Base-by-base conservation (phyloP, 2,888 invertebrate genomes). In the Nomada ferruginata region DNA sequence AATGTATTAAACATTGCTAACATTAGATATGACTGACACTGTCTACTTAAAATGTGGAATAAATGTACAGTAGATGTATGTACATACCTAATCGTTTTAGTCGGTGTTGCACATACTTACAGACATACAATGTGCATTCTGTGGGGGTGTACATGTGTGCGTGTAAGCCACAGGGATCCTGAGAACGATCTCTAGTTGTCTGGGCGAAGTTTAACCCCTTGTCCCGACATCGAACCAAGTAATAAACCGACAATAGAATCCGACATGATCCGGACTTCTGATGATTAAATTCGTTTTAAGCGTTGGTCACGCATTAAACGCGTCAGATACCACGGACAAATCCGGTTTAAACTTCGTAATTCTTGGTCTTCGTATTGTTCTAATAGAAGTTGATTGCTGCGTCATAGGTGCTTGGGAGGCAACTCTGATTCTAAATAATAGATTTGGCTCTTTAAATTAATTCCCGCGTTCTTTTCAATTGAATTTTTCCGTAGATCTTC, bases 221-320 rank as follows among this genome's bases (percentile, higher is more conserved):
- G 53, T 68, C 23, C 9, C 29, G 53, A 47, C 59, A 15, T 74
- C 81, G 59, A 59, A 59, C 69, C 50, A 78, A 36, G 59, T 52
- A 72, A 70, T 65, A 70, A 29, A 77, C 65, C 80, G 76, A 88
- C 89, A 91, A 91, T 91, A 84, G 87, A 89, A 92, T 91, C 90
- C 88, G 85, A 91, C 90, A 77, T 73, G 86, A 91, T 89, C 92
- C 90, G 85, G 91, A 89, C 83, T 66, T 36, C 29, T 15, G 53
- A 65, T 26, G 81, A 76, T 80, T 82, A 64, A 72, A 76, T 72
- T 64, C 59, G 36, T 72, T 68, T 68, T 36, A 57, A 59, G 52
- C 57, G 80, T 36, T 57, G 29, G n/a, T 1, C 20, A 10, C 23
- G 64, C 59, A 66, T 79, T 53, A 61, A 52, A 29, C 50, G 61